Base-by-base conservation (phyloP, 2,113 vertebrate species). In the Empidonax alnorum region DNA sequence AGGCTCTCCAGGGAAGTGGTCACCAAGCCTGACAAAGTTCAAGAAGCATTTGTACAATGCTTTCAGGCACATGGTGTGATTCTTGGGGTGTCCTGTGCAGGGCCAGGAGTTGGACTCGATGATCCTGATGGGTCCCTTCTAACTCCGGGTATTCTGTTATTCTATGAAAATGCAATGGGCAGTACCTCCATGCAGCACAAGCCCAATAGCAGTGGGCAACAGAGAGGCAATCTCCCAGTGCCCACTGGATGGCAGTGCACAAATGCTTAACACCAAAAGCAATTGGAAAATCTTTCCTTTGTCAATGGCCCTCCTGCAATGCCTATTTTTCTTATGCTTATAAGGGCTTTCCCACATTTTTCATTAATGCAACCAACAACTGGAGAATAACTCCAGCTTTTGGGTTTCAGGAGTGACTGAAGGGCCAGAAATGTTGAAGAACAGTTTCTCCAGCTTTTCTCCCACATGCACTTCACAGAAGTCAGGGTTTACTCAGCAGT, bases 161-260 rank as follows among this genome's bases (percentile, higher is more conserved):
- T 37, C 37, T 63, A 41, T 63, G 39, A 63, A 59, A 62, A 49
- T 1, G 28, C 21, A 2, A 2, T 2, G 5, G 15, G 23, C 55
- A 19, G 41, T 35, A 66, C 3, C 35, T 55, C 44, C 6, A 0
- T 8, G 58, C 59, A 25, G 47, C 4, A 0, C 49, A 8, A 23
- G 27, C n/a, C 39, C 63, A 5, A 7, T 2, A 30, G 56, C 46
- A 8, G 14, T 5, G 47, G 28, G 53, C 6, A 3, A 6, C 62
- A 35, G 27, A 62, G 35, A 69, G 42, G 21, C 37, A 44, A 33
- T 79, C 78, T 74, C 67, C 58, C 56, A 7, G 22, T 5, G 53
- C 66, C 93, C 90, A 25, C 91, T 92, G 91, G 95, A 84, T 96
- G 96, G 95, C 95, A 87, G 92, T 52, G 93, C 55, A 62, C 61